Conservation (phyloP, 2,113 vertebrate species). For the Proteles cristata region DNA sequence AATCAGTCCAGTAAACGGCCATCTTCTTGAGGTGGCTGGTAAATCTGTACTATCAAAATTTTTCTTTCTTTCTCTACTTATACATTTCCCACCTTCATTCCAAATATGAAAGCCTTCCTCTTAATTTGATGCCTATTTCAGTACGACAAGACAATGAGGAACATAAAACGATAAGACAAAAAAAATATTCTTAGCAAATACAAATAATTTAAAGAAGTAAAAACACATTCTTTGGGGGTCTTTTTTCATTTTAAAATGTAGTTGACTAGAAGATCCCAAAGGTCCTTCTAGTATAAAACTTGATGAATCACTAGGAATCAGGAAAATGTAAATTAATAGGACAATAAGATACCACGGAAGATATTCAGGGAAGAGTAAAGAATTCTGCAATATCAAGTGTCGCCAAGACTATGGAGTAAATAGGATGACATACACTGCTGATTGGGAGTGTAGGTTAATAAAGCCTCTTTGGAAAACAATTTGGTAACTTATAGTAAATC, state of each 20-base stretch:
- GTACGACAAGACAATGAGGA: background rate
- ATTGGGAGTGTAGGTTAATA: background rate
- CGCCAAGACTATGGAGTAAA: background rate
- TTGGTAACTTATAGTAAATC: background rate
- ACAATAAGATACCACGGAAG: background rate
- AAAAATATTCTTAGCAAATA: conserved; percentile 9
- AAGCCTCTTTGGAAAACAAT: background rate
- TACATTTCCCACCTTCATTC: background rate
- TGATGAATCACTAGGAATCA: background rate
- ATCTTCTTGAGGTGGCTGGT: background rate
- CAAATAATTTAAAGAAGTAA: background rate
- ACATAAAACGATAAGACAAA: background rate
- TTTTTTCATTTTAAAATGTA: background rate
- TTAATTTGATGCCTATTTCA: background rate
- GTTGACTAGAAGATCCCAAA: background rate
- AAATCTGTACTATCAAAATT: background rate
- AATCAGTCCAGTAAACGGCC: background rate
- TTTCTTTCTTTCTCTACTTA: background rate
- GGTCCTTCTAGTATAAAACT: background rate
- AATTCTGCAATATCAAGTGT: background rate
- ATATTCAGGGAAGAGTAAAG: background rate
- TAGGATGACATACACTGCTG: fast-evolving
- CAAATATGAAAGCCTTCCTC: background rate
- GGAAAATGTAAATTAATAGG: background rate
- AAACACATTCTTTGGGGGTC: background rate